Percentiles rank a stretch among this genome's conserved stretches.
phyloP scores from a whole-genome alignment of 2,113 vertebrate genomes.

The Spea bombifrons region DNA sequence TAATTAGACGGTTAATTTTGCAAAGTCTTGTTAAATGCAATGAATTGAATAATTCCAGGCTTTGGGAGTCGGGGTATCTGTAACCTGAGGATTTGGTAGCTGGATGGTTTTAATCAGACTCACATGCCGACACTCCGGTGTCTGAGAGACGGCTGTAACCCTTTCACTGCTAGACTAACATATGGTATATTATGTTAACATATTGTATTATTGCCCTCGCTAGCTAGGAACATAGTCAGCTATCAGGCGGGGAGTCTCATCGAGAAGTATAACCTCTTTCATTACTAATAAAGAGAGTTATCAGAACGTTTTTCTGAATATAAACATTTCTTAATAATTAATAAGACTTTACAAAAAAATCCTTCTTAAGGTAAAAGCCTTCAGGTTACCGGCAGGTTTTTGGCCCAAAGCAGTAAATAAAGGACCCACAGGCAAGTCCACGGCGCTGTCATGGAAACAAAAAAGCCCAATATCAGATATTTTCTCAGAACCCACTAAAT shows the following conservation, averaged over 20 bases:
- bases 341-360: no score
- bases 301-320: neutral
- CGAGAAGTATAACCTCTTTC: no score
- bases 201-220: neutral
- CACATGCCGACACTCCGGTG: slow-evolving; percentile 29
- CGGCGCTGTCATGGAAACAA: no score
- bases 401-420: no score
- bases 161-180: neutral
- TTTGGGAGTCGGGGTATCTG: slow-evolving; percentile 26
- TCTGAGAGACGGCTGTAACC: slow-evolving; percentile 21
- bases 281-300: neutral
- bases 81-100: slow-evolving; percentile 38
- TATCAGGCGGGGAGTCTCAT: neutral
- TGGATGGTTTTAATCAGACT: slow-evolving; percentile 40
- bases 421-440: no score
- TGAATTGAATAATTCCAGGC: slow-evolving; percentile 34
- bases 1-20: slow-evolving; percentile 39
- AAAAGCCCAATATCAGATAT: no score
- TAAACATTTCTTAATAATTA: neutral
- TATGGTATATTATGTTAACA: no score
- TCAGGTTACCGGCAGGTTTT: no score
- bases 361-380: no score
- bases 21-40: slow-evolving; percentile 38
- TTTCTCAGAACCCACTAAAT: no score
- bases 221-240: neutral